phyloP scores from a whole-genome alignment of 2,797 vertebrate species.

The Acrocephalus scirpaceus region DNA sequence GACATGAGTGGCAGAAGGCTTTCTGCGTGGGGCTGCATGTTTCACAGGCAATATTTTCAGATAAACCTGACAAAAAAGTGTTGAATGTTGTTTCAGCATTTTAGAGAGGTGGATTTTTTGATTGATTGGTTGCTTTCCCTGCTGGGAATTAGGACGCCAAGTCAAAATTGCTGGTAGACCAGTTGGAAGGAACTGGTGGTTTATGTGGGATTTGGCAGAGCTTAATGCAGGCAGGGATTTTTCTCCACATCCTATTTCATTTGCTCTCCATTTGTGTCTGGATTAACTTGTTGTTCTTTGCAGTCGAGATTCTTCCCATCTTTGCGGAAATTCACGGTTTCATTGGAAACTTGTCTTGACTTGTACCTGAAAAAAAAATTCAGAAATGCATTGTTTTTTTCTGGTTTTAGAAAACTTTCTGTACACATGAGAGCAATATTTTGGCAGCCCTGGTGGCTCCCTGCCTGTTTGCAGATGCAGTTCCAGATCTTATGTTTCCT shows the following conservation, averaged over 20 bases:
- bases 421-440: background rate
- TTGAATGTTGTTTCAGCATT: background rate
- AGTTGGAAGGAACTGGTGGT: background rate
- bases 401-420: background rate
- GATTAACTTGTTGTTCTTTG: background rate
- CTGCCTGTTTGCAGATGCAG: background rate
- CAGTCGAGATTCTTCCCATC: background rate
- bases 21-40: background rate
- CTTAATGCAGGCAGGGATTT: background rate
- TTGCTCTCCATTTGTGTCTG: background rate
- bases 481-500: background rate
- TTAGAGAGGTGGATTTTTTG: background rate
- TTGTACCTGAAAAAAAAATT: slow-evolving; percentile 16
- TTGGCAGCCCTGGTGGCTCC: background rate
- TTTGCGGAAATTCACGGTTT: background rate
- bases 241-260: background rate
- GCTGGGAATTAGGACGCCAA: background rate
- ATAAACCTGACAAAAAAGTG: background rate
- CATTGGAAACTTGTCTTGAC: slow-evolving; percentile 28
- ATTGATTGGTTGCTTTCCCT: background rate
- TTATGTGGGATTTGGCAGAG: background rate
- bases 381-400: background rate
- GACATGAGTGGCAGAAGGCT: background rate
- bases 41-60: background rate
- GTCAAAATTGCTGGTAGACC: background rate